Conservation (phyloP, 2,113 vertebrate genomes). For the Heteronetta atricapilla region DNA sequence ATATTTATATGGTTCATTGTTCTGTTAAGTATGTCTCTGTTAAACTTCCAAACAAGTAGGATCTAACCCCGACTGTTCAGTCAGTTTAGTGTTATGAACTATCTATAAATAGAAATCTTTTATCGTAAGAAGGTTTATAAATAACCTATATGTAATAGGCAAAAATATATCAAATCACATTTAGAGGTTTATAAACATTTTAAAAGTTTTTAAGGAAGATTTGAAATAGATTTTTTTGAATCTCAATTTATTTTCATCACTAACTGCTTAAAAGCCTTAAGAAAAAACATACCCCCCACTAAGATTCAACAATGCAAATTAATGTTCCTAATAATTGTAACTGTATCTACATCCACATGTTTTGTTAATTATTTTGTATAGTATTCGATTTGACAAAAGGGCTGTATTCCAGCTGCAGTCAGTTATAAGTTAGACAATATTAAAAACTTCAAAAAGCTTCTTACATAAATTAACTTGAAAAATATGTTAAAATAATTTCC, state of each 20-base stretch:
- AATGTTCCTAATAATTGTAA: conserved; percentile 34
- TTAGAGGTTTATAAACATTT: neutral
- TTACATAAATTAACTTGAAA: neutral
- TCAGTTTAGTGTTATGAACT: conserved; percentile 2
- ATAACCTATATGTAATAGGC: neutral
- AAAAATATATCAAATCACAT: neutral
- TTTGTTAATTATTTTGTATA: conserved; percentile 38
- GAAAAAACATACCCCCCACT: neutral
- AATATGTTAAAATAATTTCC: conserved; percentile 17
- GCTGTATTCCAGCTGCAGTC: neutral
- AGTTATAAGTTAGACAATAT: neutral
- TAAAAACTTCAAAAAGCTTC: conserved; percentile 18
- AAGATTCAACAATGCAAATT: conserved; percentile 35
- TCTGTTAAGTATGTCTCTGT: neutral
- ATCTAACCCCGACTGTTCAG: neutral
- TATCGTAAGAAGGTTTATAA: neutral
- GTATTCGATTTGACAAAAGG: neutral
- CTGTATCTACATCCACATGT: neutral
- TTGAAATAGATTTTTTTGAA: neutral
- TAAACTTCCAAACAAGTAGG: conserved; percentile 27
- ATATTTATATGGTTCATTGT: neutral
- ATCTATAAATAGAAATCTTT: conserved; percentile 15
- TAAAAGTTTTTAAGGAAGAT: neutral
- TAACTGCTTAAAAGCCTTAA: conserved; percentile 13
- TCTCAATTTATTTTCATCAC: neutral